Conservation (phyloP, 1,140 invertebrate species). For the Geopemphigus sp. region DNA sequence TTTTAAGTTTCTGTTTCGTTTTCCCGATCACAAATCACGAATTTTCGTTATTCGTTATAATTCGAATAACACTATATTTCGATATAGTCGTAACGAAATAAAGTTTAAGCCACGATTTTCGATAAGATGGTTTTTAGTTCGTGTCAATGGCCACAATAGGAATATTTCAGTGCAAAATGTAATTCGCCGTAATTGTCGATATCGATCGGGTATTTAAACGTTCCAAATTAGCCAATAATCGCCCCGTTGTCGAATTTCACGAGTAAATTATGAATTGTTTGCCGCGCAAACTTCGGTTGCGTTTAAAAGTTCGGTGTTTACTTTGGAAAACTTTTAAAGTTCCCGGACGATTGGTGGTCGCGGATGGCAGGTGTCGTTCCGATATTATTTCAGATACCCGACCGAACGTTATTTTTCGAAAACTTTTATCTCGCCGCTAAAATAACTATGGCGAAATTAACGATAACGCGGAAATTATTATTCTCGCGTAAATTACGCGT, state of each 20-base stretch:
- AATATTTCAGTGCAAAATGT: background rate
- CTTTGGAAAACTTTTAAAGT: constrained; percentile 1
- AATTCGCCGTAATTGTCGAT: background rate
- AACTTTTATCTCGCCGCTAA: constrained; percentile 2
- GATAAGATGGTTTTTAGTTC: no score
- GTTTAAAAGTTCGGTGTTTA: background rate
- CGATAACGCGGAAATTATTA: background rate
- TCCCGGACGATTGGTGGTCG: background rate
- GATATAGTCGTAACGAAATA: no score
- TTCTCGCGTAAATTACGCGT: no score
- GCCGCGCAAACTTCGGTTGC: background rate
- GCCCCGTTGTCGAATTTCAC: background rate
- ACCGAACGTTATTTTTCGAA: background rate
- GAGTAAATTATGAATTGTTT: background rate
- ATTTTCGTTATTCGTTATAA: no score
- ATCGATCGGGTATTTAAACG: no score
- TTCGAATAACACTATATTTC: no score
- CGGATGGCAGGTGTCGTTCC: background rate
- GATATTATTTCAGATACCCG: background rate
- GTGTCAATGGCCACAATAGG: no score
- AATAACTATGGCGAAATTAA: background rate
- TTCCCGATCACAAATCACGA: no score
- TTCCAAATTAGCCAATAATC: background rate
- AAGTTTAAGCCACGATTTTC: no score
- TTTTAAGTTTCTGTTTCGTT: no score